Conservation (phyloP, 2,888 invertebrate genomes). For the Eulithis prunata region DNA sequence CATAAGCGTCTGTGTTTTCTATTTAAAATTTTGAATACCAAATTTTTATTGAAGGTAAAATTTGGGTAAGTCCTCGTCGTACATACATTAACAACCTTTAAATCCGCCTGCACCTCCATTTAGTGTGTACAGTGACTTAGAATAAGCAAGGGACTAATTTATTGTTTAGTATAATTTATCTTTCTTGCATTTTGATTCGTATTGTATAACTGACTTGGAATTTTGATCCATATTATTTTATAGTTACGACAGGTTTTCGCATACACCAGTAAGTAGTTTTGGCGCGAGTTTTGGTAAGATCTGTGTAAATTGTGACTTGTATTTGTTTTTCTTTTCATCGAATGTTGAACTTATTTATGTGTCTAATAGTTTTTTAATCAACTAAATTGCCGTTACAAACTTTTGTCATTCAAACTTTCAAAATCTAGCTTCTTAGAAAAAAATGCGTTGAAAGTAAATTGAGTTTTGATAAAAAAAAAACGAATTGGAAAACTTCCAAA, state of each 20-base stretch:
- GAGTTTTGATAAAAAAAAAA: not conserved
- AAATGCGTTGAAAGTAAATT: not conserved
- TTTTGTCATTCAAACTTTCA: conserved; percentile 1
- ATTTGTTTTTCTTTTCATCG: conserved; percentile 3
- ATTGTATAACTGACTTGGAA: conserved; percentile 38
- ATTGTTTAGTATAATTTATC: conserved; percentile 49
- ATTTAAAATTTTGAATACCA: too few species aligned
- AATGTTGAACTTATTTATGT: conserved; percentile 11
- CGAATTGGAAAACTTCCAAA: too few species aligned
- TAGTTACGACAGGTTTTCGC: conserved; percentile 59
- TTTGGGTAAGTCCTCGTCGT: too few species aligned
- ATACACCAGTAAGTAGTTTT: conserved; percentile 40
- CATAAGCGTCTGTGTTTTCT: too few species aligned
- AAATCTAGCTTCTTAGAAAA: not conserved
- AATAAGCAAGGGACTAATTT: conserved; percentile 60
- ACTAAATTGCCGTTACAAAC: conserved; percentile 26
- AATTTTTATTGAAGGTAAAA: too few species aligned
- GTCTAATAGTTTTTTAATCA: conserved; percentile 17
- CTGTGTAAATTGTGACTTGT: conserved; percentile 13
- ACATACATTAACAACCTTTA: not conserved
- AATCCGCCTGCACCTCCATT: conserved; percentile 21
- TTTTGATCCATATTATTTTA: conserved; percentile 45
- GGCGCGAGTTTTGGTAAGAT: conserved; percentile 14
- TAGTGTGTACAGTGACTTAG: conserved; percentile 44
- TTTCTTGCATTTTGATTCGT: conserved; percentile 46